Evolutionary conservation across 2,113 vertebrate species (phyloP).

Genomic region (Crocuta crocuta): DNA sequence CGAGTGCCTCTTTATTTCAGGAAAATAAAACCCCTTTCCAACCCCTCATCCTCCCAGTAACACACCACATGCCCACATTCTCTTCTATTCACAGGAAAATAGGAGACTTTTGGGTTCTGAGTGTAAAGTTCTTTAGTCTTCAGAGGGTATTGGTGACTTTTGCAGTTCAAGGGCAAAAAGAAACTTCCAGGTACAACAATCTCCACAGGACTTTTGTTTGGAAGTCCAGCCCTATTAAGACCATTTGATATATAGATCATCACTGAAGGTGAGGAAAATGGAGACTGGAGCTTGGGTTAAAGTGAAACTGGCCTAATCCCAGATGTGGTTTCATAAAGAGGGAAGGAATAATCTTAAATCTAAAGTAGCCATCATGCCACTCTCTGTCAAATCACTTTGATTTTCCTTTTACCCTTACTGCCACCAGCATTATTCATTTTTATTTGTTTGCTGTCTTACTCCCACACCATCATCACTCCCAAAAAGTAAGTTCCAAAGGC

Average conservation of each 20-base stretch:
- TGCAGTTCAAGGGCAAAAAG: neutral
- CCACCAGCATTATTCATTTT: neutral
- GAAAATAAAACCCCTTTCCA: neutral
- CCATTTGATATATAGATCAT: neutral
- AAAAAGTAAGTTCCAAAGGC: neutral
- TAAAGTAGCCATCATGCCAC: neutral
- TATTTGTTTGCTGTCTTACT: neutral
- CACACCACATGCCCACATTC: neutral
- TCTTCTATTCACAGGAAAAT: neutral
- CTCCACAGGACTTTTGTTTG: neutral
- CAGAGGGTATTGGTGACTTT: neutral
- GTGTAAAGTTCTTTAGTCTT: neutral
- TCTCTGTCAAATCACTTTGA: neutral
- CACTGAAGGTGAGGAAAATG: too few species aligned
- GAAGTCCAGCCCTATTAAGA: neutral
- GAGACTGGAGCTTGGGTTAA: neutral
- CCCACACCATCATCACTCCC: neutral
- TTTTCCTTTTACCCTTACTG: neutral
- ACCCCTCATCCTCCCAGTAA: too few species aligned
- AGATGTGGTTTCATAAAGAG: neutral
- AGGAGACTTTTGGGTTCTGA: neutral
- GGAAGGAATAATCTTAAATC: neutral
- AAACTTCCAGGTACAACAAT: neutral
- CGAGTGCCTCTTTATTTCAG: neutral
- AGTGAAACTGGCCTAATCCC: neutral